These are phyloP conservation scores for Belonocnema kinseyi DNA, from an alignment of 1,140 invertebrate species.

Conservation along the genomic window DNA sequence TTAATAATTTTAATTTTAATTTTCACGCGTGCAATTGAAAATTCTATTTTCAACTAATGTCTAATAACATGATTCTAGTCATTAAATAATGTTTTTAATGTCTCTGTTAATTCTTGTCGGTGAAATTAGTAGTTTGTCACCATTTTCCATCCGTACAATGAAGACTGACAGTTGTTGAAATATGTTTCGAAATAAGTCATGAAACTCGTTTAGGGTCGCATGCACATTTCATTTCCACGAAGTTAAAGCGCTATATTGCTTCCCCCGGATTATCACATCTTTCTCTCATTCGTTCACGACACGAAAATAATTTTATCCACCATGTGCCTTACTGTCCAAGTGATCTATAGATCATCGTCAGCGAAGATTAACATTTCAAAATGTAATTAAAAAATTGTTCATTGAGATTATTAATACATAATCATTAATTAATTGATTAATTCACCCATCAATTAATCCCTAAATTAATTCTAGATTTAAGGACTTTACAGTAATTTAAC, in stretches of 20 bases:
- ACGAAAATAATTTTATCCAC: constrained; percentile 62
- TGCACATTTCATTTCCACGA: constrained; percentile 51
- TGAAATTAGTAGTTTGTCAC: constrained; percentile 25
- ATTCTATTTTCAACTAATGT: neutral
- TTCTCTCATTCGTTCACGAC: constrained; percentile 36
- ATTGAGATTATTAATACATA: neutral
- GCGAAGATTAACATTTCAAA: neutral
- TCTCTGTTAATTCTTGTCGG: constrained; percentile 31
- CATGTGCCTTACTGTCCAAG: constrained; percentile 30
- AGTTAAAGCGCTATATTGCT: constrained; percentile 44
- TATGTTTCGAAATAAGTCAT: constrained; percentile 49
- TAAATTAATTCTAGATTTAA: too few species aligned
- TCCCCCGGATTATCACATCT: constrained; percentile 55
- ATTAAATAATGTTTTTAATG: constrained; percentile 17
- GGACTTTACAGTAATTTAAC: too few species aligned
- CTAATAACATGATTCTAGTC: constrained; percentile 1
- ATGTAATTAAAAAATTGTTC: neutral
- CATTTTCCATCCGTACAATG: constrained; percentile 19
- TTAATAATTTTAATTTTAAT: neutral
- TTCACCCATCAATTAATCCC: too few species aligned
- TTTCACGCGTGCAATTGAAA: neutral
- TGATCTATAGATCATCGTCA: constrained; percentile 52
- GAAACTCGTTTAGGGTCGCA: constrained; percentile 44
- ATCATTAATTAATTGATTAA: too few species aligned
- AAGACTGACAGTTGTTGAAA: constrained; percentile 46